Percentiles rank a stretch among this genome's conserved stretches.
Conservation (phyloP, 2,113 vertebrate species). For the Pontoporia blainvillei region DNA sequence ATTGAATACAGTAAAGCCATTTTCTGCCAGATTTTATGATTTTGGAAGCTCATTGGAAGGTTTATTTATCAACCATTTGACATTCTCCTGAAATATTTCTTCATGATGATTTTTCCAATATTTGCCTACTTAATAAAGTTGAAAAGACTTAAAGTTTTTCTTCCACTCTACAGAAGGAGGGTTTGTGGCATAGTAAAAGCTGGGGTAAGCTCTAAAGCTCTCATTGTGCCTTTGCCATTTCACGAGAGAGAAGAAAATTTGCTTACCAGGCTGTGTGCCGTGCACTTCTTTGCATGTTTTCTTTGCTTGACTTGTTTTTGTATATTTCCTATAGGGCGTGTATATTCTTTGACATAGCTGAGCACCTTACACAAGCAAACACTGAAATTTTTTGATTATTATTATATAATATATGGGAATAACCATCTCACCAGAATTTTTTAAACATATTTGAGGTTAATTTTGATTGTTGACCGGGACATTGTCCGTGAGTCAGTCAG, state of each 20-base stretch:
- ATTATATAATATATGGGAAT: neutral
- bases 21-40: conserved; percentile 12
- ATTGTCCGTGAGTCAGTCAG: neutral
- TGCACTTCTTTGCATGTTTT: neutral
- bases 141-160: neutral
- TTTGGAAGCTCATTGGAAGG: neutral
- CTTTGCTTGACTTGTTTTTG: neutral
- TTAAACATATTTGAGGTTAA: neutral
- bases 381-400: neutral
- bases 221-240: neutral
- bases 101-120: conserved; percentile 18
- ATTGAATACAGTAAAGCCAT: neutral
- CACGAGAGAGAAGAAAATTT: neutral
- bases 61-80: neutral
- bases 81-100: neutral
- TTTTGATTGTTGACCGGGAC: neutral
- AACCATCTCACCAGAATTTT: neutral
- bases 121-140: neutral
- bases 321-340: neutral
- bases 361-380: neutral
- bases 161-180: neutral
- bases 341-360: neutral
- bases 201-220: neutral
- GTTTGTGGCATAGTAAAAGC: neutral
- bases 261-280: neutral